Percentiles rank a stretch among this genome's conserved stretches.
These are phyloP conservation scores for Dryomyza anilis DNA, from an alignment of 2,888 invertebrate species.

Conservation along the genomic window DNA sequence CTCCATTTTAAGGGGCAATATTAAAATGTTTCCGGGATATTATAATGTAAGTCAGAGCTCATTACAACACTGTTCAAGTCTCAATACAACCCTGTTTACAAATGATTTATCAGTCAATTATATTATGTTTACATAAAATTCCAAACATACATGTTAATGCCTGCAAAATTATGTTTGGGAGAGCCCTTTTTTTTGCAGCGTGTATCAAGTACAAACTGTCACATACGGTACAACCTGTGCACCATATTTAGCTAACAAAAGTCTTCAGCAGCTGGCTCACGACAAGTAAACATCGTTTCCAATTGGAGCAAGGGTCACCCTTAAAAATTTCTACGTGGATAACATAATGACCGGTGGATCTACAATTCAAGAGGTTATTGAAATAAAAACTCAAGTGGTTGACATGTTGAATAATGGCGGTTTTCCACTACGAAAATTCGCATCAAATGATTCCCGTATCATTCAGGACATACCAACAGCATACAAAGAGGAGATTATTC, in stretches of 20 bases:
- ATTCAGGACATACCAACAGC: neutral
- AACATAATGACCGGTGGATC: conserved; percentile 4
- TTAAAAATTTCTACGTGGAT: neutral
- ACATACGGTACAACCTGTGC: neutral
- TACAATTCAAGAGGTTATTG: neutral
- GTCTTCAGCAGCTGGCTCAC: neutral
- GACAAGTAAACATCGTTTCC: neutral
- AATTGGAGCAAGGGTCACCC: neutral
- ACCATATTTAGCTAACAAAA: neutral
- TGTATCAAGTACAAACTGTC: too few relatives aligned
- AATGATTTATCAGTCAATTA: too few relatives aligned
- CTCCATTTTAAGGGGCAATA: too few relatives aligned
- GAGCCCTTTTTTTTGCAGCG: too few relatives aligned
- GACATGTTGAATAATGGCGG: neutral
- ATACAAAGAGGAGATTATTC: conserved; percentile 2
- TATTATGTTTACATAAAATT: too few relatives aligned
- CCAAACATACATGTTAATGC: too few relatives aligned
- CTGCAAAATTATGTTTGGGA: too few relatives aligned
- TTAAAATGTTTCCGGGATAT: too few relatives aligned
- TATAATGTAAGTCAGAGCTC: too few relatives aligned
- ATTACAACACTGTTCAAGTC: too few relatives aligned
- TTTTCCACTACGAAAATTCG: conserved; percentile 4
- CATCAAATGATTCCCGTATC: neutral
- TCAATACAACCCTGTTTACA: too few relatives aligned
- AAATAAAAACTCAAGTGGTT: conserved; percentile 1